Evolutionary conservation across 2,888 invertebrate species (phyloP), one percentile per base, ranked within the genome.

Genomic region (Chorisops tibialis): DNA sequence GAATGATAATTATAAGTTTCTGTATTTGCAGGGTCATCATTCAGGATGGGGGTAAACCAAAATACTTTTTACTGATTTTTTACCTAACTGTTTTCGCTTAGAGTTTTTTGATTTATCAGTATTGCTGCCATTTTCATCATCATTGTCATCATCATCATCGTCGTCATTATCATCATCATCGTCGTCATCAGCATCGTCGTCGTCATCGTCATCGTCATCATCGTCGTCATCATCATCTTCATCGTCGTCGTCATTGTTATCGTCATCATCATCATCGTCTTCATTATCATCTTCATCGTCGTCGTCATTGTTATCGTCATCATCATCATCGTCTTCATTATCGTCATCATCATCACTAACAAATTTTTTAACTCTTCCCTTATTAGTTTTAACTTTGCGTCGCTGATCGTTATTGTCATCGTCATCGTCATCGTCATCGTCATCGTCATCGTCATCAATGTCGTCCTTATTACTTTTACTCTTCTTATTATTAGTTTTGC

Each of bases 381-480:
- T 69, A 76, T 21, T 22, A 21, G 22, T 7, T 6, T 22, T 12
- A 22, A 48, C 12, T 21, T 16, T 21, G 11, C 48, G 4, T 6
- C 11, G 4, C 16, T 39, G 4, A 18, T 80, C 75, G 38, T 76
- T 74, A 49, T 79, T 74, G 12, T 79, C 72, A 39, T 79, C 71
- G 3, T 79, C 73, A n/a, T 75, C 73, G 65, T 75, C 74, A 63
- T 59, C 58, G 35, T 37, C 39, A 37, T 62, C 48, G 9, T 66
- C 63, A 63, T 63, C 61, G 62, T 71, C 70, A 52, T 70, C 67
- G 60, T 70, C 68, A 51, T 70, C 68, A 59, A 79, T 77, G 61
- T 79, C 74, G 66, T 79, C 77, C 56, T 79, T 76, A 61, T 80
- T 75, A 43, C 80, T 76, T 35, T 79, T 75, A 50, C 78, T 73